phyloP scores from a whole-genome alignment of 2,113 vertebrate species.

The Pseudorectes ferrugineus region DNA sequence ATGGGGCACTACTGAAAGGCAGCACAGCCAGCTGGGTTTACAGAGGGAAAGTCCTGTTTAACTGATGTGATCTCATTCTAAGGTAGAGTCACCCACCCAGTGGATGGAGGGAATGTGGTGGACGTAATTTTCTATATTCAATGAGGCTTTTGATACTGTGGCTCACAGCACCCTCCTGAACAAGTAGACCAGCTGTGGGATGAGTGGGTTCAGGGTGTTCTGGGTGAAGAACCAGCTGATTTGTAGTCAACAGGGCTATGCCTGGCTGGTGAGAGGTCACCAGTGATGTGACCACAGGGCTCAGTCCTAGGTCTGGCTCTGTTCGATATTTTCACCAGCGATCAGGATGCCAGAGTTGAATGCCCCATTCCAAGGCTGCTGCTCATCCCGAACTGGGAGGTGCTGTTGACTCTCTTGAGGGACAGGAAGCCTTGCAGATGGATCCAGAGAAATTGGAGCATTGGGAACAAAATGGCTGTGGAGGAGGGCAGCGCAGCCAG shows the following conservation, averaged over 20 bases:
- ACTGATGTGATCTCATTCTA: neutral
- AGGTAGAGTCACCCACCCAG: neutral
- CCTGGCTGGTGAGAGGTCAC: neutral
- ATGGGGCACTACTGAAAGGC: neutral
- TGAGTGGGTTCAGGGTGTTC: neutral
- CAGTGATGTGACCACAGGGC: neutral
- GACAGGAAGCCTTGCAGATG: neutral
- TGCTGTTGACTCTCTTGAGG: neutral
- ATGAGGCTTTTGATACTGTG: neutral
- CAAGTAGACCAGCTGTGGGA: neutral
- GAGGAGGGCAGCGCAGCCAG: rapidly evolving
- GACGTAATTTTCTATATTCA: neutral
- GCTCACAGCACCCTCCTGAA: neutral
- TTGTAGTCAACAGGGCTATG: neutral
- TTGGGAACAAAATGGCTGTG: neutral
- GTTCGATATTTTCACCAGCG: rapidly evolving
- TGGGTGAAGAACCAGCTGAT: neutral
- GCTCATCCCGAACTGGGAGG: neutral
- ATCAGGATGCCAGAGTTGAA: neutral
- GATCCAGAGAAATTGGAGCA: neutral
- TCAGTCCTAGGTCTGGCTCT: neutral
- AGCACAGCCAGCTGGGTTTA: neutral
- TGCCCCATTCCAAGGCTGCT: neutral
- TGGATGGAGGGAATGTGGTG: neutral
- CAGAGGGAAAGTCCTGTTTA: neutral